Evolutionary conservation across 1,140 invertebrate genomes (phyloP).

Genomic region (Drosophila saltans): DNA sequence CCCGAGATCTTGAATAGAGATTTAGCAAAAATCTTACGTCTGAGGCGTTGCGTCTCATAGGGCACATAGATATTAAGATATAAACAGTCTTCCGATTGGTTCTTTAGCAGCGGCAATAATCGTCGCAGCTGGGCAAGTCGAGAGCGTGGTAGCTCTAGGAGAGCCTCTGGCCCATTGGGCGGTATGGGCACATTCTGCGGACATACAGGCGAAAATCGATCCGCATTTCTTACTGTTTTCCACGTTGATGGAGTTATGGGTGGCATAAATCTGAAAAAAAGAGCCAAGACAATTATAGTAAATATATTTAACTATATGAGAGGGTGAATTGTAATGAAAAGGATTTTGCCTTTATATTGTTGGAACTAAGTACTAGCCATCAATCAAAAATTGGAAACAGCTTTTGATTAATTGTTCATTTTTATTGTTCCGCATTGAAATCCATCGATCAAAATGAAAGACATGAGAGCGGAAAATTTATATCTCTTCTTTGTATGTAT

Average conservation of each 20-base stretch:
- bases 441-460: conserved; percentile 66
- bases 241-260: conserved; percentile 95
- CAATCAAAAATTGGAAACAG: conserved; percentile 72
- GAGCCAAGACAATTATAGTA: conserved; percentile 19
- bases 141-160: conserved; percentile 90
- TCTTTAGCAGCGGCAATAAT: conserved; percentile 91
- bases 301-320: background rate
- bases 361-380: conserved; percentile 63
- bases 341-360: conserved; percentile 29
- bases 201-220: conserved; percentile 93
- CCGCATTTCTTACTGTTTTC: conserved; percentile 91
- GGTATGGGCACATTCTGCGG: conserved; percentile 91
- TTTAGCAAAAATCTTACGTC: conserved; percentile 68
- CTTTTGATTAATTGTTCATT: conserved; percentile 78
- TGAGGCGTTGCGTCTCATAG: conserved; percentile 65
- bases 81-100: conserved; percentile 98
- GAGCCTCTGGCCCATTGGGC: conserved; percentile 88
- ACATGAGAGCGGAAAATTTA: conserved; percentile 37
- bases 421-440: conserved; percentile 75
- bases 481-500: background rate
- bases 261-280: conserved; percentile 93
- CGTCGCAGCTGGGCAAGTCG: conserved; percentile 92
- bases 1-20: conserved; percentile 19
- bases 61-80: conserved; percentile 98
- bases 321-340: conserved; percentile 29